A percentile compares a stretch with the other conserved stretches of the same genome.
These are phyloP conservation scores for Bos indicus DNA, from an alignment of 2,113 vertebrate species.

Conservation along the genomic window DNA sequence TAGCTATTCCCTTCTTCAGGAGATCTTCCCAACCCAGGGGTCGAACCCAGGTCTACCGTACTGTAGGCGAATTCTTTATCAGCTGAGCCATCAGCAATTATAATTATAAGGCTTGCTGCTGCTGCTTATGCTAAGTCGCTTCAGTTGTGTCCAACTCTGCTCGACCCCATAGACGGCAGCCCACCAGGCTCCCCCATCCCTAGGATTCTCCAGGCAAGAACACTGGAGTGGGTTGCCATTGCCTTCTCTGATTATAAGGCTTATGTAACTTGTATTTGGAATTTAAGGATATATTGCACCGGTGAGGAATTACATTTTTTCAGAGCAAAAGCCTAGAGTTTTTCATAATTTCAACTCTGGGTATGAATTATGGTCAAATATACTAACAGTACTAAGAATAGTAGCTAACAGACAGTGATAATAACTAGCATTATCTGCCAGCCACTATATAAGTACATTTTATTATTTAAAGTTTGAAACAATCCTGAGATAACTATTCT, in stretches of 20 bases:
- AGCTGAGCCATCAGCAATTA: background rate
- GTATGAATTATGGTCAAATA: background rate
- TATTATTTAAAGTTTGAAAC: background rate
- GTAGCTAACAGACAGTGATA: background rate
- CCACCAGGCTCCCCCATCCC: background rate
- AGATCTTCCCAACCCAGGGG: background rate
- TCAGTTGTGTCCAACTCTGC: background rate
- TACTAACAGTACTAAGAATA: background rate
- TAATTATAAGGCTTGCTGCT: background rate
- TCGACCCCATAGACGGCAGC: rapidly evolving
- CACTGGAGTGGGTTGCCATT: background rate
- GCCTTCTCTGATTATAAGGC: background rate
- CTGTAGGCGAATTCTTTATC: background rate
- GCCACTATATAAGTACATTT: background rate
- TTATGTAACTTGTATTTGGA: background rate
- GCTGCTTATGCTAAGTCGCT: background rate
- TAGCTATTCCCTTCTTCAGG: background rate
- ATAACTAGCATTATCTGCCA: background rate
- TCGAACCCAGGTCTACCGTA: background rate
- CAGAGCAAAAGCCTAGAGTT: background rate
- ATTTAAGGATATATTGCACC: background rate
- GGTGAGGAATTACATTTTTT: background rate
- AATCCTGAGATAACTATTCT: background rate
- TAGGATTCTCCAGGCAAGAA: background rate
- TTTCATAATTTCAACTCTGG: background rate